Conservation (phyloP, 2,113 vertebrate genomes). For the Corythaixoides concolor region DNA sequence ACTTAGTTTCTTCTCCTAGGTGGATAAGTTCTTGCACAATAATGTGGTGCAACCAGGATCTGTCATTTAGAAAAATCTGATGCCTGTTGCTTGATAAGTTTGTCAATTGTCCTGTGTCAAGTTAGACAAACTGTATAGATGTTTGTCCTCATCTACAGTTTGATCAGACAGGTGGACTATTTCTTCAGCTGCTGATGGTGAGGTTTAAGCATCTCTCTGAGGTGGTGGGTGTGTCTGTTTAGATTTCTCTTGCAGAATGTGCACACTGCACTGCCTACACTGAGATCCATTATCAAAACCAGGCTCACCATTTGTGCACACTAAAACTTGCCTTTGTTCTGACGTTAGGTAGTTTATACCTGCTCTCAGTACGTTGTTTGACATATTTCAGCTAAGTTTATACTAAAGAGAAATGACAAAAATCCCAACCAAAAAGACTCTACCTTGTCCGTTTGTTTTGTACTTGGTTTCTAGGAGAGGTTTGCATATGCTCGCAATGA, state of each 20-base stretch:
- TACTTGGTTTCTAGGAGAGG: not conserved
- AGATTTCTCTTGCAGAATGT: not conserved
- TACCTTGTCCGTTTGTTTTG: not conserved
- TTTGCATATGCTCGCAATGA: not conserved
- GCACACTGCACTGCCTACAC: not conserved
- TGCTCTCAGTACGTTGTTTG: not conserved
- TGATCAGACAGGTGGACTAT: not conserved
- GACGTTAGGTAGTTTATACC: fast-evolving
- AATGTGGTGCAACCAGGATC: not conserved
- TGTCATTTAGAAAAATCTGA: not conserved
- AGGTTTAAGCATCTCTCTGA: not conserved
- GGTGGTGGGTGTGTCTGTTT: not conserved
- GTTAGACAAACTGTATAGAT: not conserved
- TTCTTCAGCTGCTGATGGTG: not conserved
- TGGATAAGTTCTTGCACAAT: not conserved
- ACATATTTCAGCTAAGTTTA: not conserved
- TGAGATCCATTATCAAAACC: not conserved
- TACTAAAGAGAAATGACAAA: not conserved
- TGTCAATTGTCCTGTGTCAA: not conserved
- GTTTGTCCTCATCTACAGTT: not conserved
- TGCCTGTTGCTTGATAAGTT: not conserved
- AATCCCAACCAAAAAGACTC: not conserved
- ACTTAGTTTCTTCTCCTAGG: not conserved
- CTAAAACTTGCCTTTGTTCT: not conserved
- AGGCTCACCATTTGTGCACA: not conserved